Evolutionary conservation across 1,140 invertebrate genomes (phyloP), one percentile per base, ranked within the genome.

Genomic region (Heliconius congener): DNA sequence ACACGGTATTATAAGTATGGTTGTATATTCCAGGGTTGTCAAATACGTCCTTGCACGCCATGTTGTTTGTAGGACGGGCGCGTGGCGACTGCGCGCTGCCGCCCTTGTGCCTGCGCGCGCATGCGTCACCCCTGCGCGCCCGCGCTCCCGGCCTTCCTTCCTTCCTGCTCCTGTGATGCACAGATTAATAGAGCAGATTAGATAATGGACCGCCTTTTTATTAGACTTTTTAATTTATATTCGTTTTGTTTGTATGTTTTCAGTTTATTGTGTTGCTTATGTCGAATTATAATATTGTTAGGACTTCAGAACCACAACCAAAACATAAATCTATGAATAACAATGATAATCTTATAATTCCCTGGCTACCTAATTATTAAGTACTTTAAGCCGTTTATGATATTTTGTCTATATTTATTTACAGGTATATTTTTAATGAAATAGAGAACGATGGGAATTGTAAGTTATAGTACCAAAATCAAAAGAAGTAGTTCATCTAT

Each of bases 41-140:
- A 91, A 81, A 87, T 72, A 82, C 86, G 91, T 92, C 91, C 91
- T 93, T 94, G 72, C 55, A 82, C 91, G 91, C 91, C 92, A 93
- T 93, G 89, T 92, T 92, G 87, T 85, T 86, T 90, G 85, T 85
- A 86, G 88, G 87, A 90, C 90, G 86, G 87, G 89, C 92, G 92
- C 91, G 91, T 91, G 91, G 87, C 90, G 90, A 94, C 92, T 94
- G 92, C 92, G 91, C 91, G 87, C 86, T 83, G 86, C 90, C 87
- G 90, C 91, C 92, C 91, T 89, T 83, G 85, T 79, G 80, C 91
- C 88, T 83, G 85, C 80, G 80, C 78, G 85, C 91, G 92, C 92
- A 90, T 87, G 89, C 90, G 90, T 91, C 89, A 92, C 91, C 88
- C 90, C 79, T 79, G 80, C 70, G 77, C 74, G 75, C 81, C 74